Evolutionary conservation across 2,797 vertebrate genomes (phyloP).

Genomic region (Falco cherrug): DNA sequence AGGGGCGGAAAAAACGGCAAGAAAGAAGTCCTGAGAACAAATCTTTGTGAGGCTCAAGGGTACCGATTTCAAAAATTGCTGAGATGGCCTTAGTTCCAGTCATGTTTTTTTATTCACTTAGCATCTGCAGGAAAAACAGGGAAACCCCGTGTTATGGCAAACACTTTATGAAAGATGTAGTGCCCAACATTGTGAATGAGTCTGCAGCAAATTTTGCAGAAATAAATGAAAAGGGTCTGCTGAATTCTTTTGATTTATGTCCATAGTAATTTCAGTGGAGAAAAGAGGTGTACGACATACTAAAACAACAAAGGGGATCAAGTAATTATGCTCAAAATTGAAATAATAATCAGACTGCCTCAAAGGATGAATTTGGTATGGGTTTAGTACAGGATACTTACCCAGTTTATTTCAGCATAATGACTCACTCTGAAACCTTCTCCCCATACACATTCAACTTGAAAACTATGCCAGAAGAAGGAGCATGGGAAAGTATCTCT

Average conservation of each 20-base stretch:
- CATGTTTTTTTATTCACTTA: not conserved
- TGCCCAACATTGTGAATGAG: not conserved
- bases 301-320: not conserved
- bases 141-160: not conserved
- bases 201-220: not conserved
- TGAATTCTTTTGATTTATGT: not conserved
- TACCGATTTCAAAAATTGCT: not conserved
- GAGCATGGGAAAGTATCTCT: not conserved
- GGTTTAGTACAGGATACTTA: not conserved
- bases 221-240: not conserved
- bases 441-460: not conserved
- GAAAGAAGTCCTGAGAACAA: not conserved
- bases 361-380: not conserved
- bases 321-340: not conserved
- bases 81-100: not conserved
- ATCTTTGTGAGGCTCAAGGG: not conserved
- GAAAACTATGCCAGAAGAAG: not conserved
- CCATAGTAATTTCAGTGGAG: not conserved
- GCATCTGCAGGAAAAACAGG: not conserved
- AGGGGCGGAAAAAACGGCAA: too few relatives aligned
- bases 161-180: not conserved
- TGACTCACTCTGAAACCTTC: not conserved
- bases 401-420: not conserved
- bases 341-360: not conserved
- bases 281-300: not conserved